Conservation (phyloP, 2,113 vertebrate species). For the Aix galericulata region DNA sequence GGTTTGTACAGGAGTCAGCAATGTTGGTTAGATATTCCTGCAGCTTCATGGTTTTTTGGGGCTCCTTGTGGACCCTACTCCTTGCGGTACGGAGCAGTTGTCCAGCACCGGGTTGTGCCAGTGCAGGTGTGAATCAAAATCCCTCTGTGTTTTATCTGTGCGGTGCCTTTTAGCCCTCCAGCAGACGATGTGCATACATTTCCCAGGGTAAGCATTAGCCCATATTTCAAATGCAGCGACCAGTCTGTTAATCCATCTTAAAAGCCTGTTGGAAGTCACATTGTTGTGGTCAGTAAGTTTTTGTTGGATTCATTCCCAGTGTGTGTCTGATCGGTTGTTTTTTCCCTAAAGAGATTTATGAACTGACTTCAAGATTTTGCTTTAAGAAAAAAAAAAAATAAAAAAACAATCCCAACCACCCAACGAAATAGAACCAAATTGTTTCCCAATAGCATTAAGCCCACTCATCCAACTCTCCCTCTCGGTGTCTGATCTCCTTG, state of each 20-base stretch:
- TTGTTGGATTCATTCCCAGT: background rate
- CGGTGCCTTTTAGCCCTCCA: background rate
- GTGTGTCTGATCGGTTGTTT: background rate
- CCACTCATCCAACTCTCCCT: background rate
- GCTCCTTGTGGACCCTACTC: background rate
- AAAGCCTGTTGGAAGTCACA: background rate
- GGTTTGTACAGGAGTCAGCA: background rate
- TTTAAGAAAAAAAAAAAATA: background rate
- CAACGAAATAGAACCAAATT: background rate
- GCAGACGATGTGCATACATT: background rate
- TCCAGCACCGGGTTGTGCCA: background rate
- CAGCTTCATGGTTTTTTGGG: background rate
- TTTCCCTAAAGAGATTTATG: background rate
- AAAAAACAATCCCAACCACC: background rate
- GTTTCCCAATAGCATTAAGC: constrained; percentile 28
- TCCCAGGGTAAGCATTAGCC: background rate
- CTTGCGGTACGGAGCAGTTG: background rate
- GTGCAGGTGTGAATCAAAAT: background rate
- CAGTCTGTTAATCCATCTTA: background rate
- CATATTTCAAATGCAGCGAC: background rate
- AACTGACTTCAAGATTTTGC: background rate
- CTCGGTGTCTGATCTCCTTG: background rate
- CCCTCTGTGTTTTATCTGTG: background rate
- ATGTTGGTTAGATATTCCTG: background rate
- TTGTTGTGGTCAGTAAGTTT: constrained; percentile 11